Evolutionary conservation across 2,888 invertebrate species (phyloP).

Genomic region (Coelinius sp.): DNA sequence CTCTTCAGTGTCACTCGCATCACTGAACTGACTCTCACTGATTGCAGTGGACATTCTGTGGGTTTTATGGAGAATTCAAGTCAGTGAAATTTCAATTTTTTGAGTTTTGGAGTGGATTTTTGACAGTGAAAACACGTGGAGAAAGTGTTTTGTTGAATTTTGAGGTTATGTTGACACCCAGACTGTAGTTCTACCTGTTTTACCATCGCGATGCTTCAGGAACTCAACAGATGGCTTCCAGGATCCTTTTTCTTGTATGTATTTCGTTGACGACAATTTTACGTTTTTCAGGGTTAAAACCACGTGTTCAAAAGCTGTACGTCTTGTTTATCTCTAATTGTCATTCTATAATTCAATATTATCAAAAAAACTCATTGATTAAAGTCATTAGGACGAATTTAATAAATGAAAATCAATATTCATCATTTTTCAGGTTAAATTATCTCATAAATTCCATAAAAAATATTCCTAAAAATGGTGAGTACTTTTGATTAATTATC

Average conservation of each 20-base stretch:
- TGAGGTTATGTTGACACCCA: neutral
- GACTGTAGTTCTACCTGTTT: too few species aligned
- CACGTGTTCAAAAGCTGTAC: neutral
- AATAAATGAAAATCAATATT: neutral
- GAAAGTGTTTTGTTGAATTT: neutral
- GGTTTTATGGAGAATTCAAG: neutral
- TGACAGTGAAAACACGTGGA: neutral
- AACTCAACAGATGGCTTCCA: too few species aligned
- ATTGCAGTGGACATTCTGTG: neutral
- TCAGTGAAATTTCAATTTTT: neutral
- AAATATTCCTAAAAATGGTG: slow-evolving; percentile 32
- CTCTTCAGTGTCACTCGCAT: slow-evolving; percentile 8
- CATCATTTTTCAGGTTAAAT: neutral
- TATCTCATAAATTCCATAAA: neutral
- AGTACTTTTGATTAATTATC: slow-evolving; percentile 4
- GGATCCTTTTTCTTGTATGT: too few species aligned
- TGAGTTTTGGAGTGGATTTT: neutral
- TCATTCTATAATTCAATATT: neutral
- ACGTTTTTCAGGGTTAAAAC: neutral
- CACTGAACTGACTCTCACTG: neutral
- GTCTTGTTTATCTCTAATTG: neutral
- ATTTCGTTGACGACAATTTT: neutral
- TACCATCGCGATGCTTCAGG: too few species aligned
- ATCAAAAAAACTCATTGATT: neutral
- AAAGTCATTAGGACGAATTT: too few species aligned